Base-by-base conservation (phyloP, 2,888 invertebrate species). In the Platycnemis pennipes region DNA sequence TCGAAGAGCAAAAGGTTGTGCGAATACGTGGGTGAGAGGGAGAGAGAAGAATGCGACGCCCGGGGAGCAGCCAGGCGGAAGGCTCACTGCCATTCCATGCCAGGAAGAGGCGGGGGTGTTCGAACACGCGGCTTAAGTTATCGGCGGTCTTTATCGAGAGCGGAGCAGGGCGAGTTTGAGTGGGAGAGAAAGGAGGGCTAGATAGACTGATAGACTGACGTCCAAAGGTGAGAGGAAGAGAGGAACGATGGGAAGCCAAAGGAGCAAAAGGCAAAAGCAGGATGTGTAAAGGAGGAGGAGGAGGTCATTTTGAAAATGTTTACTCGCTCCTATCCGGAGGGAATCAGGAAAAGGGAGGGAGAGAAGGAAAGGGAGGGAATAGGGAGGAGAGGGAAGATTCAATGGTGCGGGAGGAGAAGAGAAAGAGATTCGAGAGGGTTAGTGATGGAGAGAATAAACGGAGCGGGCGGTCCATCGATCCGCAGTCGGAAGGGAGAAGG, bases 71-170 rank as follows among this genome's bases (percentile, higher is more conserved):
- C 42, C 16, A n/a, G 88, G 49, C 88, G 46, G 37, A 53, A 89
- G 26, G 56, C 56, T 89, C 37, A 37, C 56, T 56, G 89, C 19
- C 89, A 53, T 63, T n/a, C n/a, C n/a, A 4, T n/a, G 63, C 63
- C n/a, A 3, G n/a, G 63, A 7, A 45, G 88, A 46, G n/a, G 88
- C 45, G 53, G 37, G 37, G 22, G 5, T 63, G 63, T 63, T 22
- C 26, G 26, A 63, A 19, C 49, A 16, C 4, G 19, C 49, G 31
- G 31, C 46, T 88, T 46, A 88, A 49, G 46, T 88, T 88, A 88
- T 88, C 88, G 88, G 88, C 45, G 88, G 88, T 46, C 88, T 88
- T 88, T 46, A 88, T 88, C 88, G 88, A 22, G 45, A 22, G 45
- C 45, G 88, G 31, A 49, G n/a, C 49, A n/a, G n/a, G n/a, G n/a